Conservation (phyloP, 2,113 vertebrate species). For the Notechis scutatus region DNA sequence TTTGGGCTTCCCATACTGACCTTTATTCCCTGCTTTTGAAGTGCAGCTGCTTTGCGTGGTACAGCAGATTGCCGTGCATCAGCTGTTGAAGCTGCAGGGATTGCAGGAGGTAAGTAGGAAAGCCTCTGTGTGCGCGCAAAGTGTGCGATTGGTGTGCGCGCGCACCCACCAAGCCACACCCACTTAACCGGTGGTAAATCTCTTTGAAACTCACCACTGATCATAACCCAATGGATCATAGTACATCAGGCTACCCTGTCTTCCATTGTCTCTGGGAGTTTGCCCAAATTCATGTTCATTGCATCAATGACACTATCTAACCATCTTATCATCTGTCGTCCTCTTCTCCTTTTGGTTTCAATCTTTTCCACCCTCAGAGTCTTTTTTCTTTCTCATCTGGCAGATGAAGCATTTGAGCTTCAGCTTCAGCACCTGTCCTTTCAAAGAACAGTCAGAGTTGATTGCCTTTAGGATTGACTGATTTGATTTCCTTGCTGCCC, state of each 20-base stretch:
- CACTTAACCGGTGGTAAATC: no score
- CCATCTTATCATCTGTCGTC: neutral
- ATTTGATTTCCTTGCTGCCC: neutral
- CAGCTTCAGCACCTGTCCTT: neutral
- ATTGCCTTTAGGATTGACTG: neutral
- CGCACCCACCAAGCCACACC: no score
- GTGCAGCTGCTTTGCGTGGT: no score
- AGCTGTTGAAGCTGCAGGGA: no score
- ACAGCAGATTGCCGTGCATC: no score
- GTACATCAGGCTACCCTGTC: neutral
- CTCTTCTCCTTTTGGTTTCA: neutral
- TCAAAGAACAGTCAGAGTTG: neutral
- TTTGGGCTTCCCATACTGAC: no score
- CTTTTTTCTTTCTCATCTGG: neutral
- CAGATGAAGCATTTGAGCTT: neutral
- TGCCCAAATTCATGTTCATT: neutral
- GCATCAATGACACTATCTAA: neutral
- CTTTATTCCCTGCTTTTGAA: no score
- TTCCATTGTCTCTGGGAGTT: neutral
- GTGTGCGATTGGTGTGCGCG: no score
- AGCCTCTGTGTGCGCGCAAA: no score
- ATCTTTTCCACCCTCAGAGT: neutral
- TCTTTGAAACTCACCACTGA: no score
- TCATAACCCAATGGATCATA: neutral
- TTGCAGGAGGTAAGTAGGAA: no score